Evolutionary conservation across 2,888 invertebrate genomes (phyloP).

Genomic region (Stomorhina lunata): DNA sequence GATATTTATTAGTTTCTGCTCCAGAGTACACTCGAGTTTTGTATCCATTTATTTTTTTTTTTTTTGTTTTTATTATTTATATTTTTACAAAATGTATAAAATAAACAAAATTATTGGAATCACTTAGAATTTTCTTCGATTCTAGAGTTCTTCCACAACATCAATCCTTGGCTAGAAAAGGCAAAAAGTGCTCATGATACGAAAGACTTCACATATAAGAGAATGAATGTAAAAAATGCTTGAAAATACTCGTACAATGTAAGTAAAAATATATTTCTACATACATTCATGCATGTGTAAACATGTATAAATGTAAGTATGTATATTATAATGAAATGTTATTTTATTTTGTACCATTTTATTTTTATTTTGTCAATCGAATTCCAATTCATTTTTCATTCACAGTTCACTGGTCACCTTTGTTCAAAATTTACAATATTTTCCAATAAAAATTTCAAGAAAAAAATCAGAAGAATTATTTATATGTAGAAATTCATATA

Average conservation of each 20-base stretch:
- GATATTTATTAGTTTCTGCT: too few species aligned
- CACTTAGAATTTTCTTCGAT: not conserved
- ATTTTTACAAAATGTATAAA: not conserved
- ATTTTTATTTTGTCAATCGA: constrained; percentile 77
- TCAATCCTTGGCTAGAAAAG: not conserved
- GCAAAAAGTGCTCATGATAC: not conserved
- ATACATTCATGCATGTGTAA: not conserved
- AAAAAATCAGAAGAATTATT: constrained; percentile 45
- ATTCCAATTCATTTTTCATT: constrained; percentile 79
- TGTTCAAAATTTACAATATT: constrained; percentile 66
- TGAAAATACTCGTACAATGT: not conserved
- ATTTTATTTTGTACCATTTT: constrained; percentile 31
- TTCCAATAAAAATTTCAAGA: constrained; percentile 67
- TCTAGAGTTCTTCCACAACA: constrained; percentile 26
- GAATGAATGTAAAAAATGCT: not conserved
- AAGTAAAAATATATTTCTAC: not conserved
- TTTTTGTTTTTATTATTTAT: not conserved
- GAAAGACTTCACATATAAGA: not conserved
- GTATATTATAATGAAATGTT: constrained; percentile 48
- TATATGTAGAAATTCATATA: constrained; percentile 15
- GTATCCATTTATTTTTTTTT: not conserved
- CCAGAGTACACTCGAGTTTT: too few species aligned
- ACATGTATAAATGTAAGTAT: not conserved
- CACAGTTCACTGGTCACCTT: constrained; percentile 74
- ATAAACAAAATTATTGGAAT: not conserved